These are phyloP conservation scores for Enchytraeus crypticus DNA, from an alignment of 2,888 invertebrate species.

Conservation along the genomic window DNA sequence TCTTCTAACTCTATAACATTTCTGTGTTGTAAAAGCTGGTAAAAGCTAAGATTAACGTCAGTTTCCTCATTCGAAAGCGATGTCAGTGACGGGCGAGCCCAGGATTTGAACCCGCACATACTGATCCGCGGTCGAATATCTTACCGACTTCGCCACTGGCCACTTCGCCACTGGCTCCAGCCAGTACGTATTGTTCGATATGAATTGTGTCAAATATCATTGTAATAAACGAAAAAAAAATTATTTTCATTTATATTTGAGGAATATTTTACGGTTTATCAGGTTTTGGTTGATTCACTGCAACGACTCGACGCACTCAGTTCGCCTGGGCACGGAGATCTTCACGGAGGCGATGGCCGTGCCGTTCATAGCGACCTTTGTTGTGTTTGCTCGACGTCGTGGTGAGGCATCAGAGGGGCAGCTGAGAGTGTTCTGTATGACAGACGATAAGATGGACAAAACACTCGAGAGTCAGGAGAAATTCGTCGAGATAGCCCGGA, in stretches of 20 bases:
- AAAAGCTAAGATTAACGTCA: no score
- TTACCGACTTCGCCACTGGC: no score
- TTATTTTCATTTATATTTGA: not conserved
- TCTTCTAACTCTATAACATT: no score
- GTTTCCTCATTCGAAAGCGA: no score
- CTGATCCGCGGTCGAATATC: no score
- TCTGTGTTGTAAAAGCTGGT: no score
- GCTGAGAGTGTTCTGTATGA: constrained; percentile 95
- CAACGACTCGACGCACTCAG: constrained; percentile 83
- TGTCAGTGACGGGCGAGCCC: no score
- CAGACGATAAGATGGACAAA: constrained; percentile 99
- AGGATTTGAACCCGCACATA: no score
- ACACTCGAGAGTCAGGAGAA: constrained; percentile 57
- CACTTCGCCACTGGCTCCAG: no score
- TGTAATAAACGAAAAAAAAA: not conserved
- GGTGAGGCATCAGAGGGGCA: no score
- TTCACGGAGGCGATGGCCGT: constrained; percentile 97
- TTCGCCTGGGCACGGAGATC: constrained; percentile 96
- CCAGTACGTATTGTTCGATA: not conserved
- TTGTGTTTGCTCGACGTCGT: constrained; percentile 80
- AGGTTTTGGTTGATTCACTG: constrained; percentile 98
- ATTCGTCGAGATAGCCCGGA: constrained; percentile 95
- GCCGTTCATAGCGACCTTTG: constrained; percentile 98
- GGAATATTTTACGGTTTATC: not conserved
- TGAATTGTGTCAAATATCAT: not conserved